Evolutionary conservation across 2,888 invertebrate species (phyloP), one percentile per base, ranked within the genome.

Genomic region (Horisme vitalbata): DNA sequence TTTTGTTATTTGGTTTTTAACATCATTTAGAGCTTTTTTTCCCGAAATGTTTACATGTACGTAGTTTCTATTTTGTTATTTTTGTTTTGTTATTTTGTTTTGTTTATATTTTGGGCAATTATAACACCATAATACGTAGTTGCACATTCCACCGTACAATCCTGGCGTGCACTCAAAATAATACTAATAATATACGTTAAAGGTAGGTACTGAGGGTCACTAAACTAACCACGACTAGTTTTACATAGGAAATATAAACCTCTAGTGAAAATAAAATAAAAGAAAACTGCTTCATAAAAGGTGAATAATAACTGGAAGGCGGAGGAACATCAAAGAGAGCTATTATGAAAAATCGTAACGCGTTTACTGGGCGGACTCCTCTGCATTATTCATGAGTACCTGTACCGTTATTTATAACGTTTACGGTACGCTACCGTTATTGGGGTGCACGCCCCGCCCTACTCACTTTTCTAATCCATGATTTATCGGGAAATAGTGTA

Each of bases 311-410:
- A 59, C 68, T 49, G 33, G 63, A 47, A 52, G 64, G 63, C 59
- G 63, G 50, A 58, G 66, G 55, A 71, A 78, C 79, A 79, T 83
- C 83, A 83, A 83, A 79, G 76, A 78, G 69, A 71, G 79, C 79
- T 83, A 87, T 86, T 88, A 88, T 86, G 87, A 88, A 87, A 87
- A 88, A 87, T 87, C 85, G 84, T 88, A 87, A 87, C 86, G 73
- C 84, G 63, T 80, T 88, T 87, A 87, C 75, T 55, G 80, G 80
- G 82, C 86, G 87, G 86, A 86, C 86, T 73, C 55, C 45, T 39
- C 41, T 88, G 71, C 75, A 87, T 87, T 83, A 87, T 88, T 86
- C 86, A 88, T 84, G 75, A 64, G 55, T 79, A 79, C 77, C 78
- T 76, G 77, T 69, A 67, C 65, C 65, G 67, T 36, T 56, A 49